Conservation (phyloP, 1,140 invertebrate species). For the Zaprionus gabonicus region DNA sequence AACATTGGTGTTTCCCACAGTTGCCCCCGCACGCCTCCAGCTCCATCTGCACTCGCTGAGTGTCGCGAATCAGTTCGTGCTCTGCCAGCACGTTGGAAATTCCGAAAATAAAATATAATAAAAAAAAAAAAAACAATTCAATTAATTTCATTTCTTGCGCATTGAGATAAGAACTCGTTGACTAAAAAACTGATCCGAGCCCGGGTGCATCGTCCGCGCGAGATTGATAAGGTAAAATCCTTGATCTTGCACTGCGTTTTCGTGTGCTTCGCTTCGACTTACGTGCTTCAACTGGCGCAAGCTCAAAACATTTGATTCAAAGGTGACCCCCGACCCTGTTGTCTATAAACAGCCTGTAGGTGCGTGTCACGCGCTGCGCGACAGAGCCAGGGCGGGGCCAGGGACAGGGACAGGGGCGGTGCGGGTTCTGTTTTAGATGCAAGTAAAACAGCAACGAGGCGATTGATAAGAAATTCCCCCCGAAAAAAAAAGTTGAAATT, state of each 20-base stretch:
- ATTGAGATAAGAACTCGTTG: constrained; percentile 78
- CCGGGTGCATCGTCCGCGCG: constrained; percentile 76
- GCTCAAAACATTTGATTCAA: constrained; percentile 33
- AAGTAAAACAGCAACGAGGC: constrained; percentile 38
- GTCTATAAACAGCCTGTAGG: constrained; percentile 28
- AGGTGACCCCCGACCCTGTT: constrained; percentile 37
- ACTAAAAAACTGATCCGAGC: constrained; percentile 71
- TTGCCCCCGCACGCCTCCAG: background rate
- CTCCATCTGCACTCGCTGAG: background rate
- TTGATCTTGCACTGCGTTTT: constrained; percentile 78
- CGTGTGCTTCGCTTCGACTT: background rate
- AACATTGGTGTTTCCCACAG: background rate
- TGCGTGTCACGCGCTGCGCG: background rate
- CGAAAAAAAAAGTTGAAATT: constrained; percentile 22
- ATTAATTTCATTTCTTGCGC: constrained; percentile 18
- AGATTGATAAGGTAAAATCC: constrained; percentile 66
- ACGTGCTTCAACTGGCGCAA: constrained; percentile 59
- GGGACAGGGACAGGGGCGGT: background rate
- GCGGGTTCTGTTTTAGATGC: constrained; percentile 37
- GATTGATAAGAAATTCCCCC: constrained; percentile 52
- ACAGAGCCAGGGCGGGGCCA: background rate
- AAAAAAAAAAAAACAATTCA: background rate
- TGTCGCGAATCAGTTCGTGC: background rate
- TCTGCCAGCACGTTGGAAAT: background rate
- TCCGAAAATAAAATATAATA: background rate